Base-by-base conservation (phyloP, 2,888 invertebrate species). In the Luperina nickerlii region DNA sequence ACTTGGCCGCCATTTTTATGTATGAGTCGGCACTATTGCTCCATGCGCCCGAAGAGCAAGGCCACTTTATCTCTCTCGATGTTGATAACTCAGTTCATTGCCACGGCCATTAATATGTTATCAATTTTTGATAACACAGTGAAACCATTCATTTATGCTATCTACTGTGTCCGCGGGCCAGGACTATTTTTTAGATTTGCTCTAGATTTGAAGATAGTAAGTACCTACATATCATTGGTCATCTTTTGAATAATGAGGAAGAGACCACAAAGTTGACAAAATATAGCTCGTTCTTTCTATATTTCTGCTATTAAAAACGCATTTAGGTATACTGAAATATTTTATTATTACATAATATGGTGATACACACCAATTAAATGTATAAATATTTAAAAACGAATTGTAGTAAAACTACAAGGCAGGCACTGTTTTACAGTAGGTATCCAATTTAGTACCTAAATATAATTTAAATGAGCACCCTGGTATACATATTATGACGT, bases 31-130 rank as follows among this genome's bases (percentile, higher is more conserved):
- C 51, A 57, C 38, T 51, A 48, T 83, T 78, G 38, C 66, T 67
- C 24, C 38, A 67, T 71, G 60, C 18, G 71, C 32, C 24, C 32
- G 57, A 54, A 83, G 62, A 85, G 62, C 85, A 81, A 83, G 83
- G 85, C 18, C 86, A 57, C 48, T 45, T 71, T 71, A 85, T 83
- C 70, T 62, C 27, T 63, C 48, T 66, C 24, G 7, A 71, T 72
- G 42, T 45, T 76, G 76, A 81, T 85, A 84, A 51, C 57, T 71
- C 18, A 38, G 69, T 84, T 81, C 84, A 84, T 79, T 81, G 32
- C 60, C 60, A 81, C 45, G 60, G 79, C 38, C 70, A 54, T 78
- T 42, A 69, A 71, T 15, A 27, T 27, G 27, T 54, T 84, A 79
- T 84, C 62, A 79, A 42, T 48, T 71, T 79, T 71, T 48, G 42